These are phyloP conservation scores for Enteromius thamalakanensis DNA, from an alignment of 2,797 vertebrate species.

Conservation along the genomic window DNA sequence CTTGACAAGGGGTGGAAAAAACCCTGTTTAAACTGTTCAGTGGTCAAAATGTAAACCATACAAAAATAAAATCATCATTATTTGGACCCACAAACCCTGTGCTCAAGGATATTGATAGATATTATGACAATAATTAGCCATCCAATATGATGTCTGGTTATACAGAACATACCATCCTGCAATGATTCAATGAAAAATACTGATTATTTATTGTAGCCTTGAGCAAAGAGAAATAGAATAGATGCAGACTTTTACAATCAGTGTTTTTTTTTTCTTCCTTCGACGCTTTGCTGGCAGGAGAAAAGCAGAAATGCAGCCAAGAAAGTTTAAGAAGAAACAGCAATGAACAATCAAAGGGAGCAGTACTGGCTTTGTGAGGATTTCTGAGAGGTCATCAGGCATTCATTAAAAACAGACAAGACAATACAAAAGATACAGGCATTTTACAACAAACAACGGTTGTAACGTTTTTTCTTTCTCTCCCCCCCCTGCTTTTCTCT, in stretches of 20 bases:
- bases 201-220: slow-evolving; percentile 26
- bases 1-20: neutral
- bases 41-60: neutral
- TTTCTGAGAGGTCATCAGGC: slow-evolving; percentile 22
- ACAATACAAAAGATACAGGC: neutral
- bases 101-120: neutral
- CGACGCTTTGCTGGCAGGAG: slow-evolving; percentile 20
- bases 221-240: slow-evolving; percentile 10
- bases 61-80: neutral
- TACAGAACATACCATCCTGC: neutral
- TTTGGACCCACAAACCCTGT: neutral
- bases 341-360: slow-evolving; percentile 12
- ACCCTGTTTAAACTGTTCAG: neutral
- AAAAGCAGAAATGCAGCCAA: slow-evolving; percentile 5
- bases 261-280: neutral
- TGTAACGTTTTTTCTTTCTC: slow-evolving; percentile 53
- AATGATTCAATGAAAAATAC: slow-evolving; percentile 5
- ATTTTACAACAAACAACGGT: slow-evolving; percentile 25
- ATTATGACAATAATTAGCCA: neutral
- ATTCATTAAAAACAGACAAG: slow-evolving; percentile 29
- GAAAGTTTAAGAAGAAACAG: slow-evolving; percentile 16
- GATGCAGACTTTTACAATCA: slow-evolving; percentile 21
- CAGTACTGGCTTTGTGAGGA: slow-evolving; percentile 15
- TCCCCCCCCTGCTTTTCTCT: neutral
- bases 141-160: slow-evolving; percentile 5